Conservation (phyloP, 2,113 vertebrate genomes). For the Junco hyemalis region DNA sequence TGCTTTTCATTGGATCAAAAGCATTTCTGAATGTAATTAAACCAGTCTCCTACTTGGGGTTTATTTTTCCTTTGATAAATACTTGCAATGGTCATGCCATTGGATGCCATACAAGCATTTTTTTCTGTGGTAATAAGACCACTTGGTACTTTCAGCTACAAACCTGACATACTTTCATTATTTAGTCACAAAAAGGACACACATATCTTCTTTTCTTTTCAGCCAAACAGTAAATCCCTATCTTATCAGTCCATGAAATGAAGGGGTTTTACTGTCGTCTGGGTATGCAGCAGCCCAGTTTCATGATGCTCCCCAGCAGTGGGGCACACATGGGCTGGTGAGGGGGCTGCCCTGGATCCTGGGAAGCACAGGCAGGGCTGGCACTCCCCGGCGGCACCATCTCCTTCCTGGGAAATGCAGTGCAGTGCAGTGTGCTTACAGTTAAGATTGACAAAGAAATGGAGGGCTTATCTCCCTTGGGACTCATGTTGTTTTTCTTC, state of each 20-base stretch:
- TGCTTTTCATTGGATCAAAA: background rate
- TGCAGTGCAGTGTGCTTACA: rapidly evolving
- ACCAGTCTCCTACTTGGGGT: background rate
- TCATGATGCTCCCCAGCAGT: background rate
- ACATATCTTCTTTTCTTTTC: background rate
- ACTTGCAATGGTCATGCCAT: background rate
- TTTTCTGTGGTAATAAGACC: background rate
- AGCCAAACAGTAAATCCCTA: background rate
- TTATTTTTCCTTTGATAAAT: background rate
- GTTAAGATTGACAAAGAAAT: background rate
- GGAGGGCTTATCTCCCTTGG: background rate
- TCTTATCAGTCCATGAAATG: background rate
- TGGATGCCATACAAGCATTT: background rate
- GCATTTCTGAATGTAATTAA: background rate
- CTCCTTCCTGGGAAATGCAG: background rate
- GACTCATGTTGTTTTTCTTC: background rate
- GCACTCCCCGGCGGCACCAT: rapidly evolving
- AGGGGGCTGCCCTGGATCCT: background rate
- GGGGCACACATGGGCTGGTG: background rate
- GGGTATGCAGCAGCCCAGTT: background rate
- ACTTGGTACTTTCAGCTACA: background rate
- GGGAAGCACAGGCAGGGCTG: background rate
- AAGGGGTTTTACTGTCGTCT: background rate
- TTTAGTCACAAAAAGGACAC: background rate
- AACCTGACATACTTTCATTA: background rate